These are phyloP conservation scores for Masticophis lateralis DNA, from an alignment of 2,797 vertebrate genomes.

Conservation along the genomic window DNA sequence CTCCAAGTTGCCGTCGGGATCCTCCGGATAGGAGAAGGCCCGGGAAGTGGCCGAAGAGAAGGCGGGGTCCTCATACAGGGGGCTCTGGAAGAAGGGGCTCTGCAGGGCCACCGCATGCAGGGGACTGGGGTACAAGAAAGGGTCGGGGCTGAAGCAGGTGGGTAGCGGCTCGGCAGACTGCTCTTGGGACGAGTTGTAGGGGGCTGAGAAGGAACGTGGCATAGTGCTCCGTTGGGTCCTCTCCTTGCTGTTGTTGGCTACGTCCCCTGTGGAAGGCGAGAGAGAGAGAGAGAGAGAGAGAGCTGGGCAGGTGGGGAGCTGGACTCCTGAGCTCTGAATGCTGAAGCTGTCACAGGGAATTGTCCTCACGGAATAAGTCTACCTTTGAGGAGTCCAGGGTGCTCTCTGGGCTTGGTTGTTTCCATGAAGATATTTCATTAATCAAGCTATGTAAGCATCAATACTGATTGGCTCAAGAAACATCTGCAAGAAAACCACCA, in stretches of 20 bases:
- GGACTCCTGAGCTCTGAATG: background rate
- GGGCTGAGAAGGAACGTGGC: slow-evolving; percentile 84
- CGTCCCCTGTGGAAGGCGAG: slow-evolving; percentile 62
- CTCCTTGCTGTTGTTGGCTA: slow-evolving; percentile 38
- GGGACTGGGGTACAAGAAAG: slow-evolving; percentile 66
- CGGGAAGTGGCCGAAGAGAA: background rate
- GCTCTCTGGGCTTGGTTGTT: background rate
- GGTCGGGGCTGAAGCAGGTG: slow-evolving; percentile 33
- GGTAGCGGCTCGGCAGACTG: slow-evolving; percentile 60
- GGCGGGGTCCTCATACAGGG: background rate
- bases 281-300: slow-evolving; percentile 32
- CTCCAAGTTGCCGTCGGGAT: background rate
- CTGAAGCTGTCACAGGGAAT: background rate
- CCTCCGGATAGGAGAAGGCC: background rate
- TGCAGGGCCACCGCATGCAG: slow-evolving; percentile 66
- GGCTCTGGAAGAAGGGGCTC: slow-evolving; percentile 53
- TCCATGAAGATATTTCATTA: background rate
- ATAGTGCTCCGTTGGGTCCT: slow-evolving; percentile 61
- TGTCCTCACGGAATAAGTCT: background rate
- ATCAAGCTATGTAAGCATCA: background rate
- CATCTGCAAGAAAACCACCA: background rate
- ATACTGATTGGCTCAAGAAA: background rate
- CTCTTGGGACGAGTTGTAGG: slow-evolving; percentile 77
- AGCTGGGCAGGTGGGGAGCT: background rate
- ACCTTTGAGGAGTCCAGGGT: background rate